Evolutionary conservation across 2,113 vertebrate genomes (phyloP), one percentile per base, ranked within the genome.

Genomic region (Haemorhous mexicanus): DNA sequence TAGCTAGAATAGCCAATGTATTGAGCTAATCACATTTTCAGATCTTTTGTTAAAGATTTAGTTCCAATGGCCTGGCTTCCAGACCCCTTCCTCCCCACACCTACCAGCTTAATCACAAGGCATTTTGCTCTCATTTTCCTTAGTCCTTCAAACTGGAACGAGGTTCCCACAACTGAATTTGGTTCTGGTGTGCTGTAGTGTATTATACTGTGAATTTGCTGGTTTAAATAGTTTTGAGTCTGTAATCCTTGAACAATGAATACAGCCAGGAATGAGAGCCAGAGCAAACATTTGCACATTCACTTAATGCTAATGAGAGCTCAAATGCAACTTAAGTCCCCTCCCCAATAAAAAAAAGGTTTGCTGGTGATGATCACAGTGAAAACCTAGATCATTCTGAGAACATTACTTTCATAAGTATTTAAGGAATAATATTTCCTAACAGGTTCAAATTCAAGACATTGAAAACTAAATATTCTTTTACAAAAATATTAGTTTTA

Each of bases 321-420:
- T 89, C 84, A 96, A 95, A 96, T 43, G 77, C 84, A 97, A 94
- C 76, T 96, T 58, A 96, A 97, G 79, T 80, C 47, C 89, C 92
- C 76, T 88, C 74, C 61, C 84, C 93, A 84, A 21, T 79, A 78
- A 83, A 76, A 9, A 67, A 86, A 98, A 97, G 85, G 73, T 97
- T 96, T 98, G 98, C 98, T 98, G 98, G 98, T 98, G 98, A 97
- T 96, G 95, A 96, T 98, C 98, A 98, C 97, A 98, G 98, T 98
- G 98, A 97, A 93, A 98, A 97, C 87, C 78, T 97, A 96, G 82
- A 96, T 97, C 84, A 95, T 95, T 98, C 97, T 97, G 96, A 98
- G 96, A 97, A 97, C 61, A 87, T 94, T 96, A 96, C 93, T 97
- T 97, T 94, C 32, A 2, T 69, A 97, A 96, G 89, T 94, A 97